phyloP scores from a whole-genome alignment of 1,140 invertebrate genomes.

The Drosophila leontia region DNA sequence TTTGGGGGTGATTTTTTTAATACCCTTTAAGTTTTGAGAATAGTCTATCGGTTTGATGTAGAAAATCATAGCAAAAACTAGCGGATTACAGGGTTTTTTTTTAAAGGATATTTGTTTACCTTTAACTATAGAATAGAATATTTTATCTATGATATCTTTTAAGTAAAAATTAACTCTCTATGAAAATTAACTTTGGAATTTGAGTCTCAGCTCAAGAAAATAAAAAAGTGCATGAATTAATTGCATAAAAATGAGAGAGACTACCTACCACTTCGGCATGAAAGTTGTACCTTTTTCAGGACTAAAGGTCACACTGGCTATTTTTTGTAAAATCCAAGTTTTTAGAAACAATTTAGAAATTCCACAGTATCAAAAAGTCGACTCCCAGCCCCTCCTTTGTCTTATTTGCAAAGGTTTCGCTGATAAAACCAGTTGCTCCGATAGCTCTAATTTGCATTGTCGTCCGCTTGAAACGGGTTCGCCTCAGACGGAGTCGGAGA shows the following conservation, averaged over 20 bases:
- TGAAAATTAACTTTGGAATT: neutral
- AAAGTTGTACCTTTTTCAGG: too few species aligned
- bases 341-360: too few species aligned
- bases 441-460: constrained; percentile 80
- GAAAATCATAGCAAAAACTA: neutral
- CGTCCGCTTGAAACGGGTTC: constrained; percentile 45
- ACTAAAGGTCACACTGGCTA: too few species aligned
- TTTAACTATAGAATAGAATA: neutral
- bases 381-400: neutral
- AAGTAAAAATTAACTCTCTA: neutral
- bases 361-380: neutral
- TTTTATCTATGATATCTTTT: neutral
- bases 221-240: too few species aligned
- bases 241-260: too few species aligned
- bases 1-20: constrained; percentile 2
- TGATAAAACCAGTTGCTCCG: constrained; percentile 70
- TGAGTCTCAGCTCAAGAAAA: too few species aligned
- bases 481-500: constrained; percentile 31
- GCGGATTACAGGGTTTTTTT: neutral
- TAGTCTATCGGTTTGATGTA: neutral
- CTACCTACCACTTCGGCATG: too few species aligned
- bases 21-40: neutral
- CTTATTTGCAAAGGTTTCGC: constrained; percentile 54
- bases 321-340: too few species aligned
- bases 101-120: neutral